phyloP scores from a whole-genome alignment of 1,140 invertebrate species.

The Hestina assimilis region DNA sequence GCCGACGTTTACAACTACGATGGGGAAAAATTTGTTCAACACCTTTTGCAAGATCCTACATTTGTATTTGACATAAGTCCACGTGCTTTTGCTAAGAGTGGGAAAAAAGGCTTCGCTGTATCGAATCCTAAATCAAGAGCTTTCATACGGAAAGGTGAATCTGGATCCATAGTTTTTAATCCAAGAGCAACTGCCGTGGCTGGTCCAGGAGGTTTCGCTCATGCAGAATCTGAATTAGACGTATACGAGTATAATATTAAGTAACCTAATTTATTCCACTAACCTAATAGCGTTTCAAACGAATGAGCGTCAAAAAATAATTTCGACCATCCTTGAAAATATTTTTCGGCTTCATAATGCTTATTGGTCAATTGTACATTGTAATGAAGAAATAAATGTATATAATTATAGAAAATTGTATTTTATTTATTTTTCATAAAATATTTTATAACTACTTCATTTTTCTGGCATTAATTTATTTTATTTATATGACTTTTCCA shows the following conservation, averaged over 20 bases:
- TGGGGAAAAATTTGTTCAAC: constrained; percentile 57
- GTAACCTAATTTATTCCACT: constrained; percentile 9
- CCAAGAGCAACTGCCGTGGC: constrained; percentile 84
- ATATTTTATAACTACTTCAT: too few species aligned
- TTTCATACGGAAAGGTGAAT: constrained; percentile 74
- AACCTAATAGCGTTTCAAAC: constrained; percentile 6
- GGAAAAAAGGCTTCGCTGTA: constrained; percentile 82
- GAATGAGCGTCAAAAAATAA: constrained; percentile 42
- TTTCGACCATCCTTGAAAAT: constrained; percentile 64
- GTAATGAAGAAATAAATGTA: background rate
- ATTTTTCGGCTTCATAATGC: constrained; percentile 37
- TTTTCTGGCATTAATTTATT: too few species aligned
- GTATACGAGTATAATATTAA: constrained; percentile 59
- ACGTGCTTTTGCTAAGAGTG: constrained; percentile 80
- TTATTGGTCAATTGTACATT: background rate
- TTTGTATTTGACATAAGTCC: constrained; percentile 80
- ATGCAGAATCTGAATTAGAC: constrained; percentile 82
- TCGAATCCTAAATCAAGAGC: constrained; percentile 82
- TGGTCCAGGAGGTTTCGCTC: constrained; percentile 84
- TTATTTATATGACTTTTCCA: too few species aligned
- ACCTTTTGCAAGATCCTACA: constrained; percentile 42
- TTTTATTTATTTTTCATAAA: background rate
- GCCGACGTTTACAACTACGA: constrained; percentile 49
- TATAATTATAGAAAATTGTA: background rate
- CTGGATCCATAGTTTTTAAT: constrained; percentile 80